These are phyloP conservation scores for Phalacrocorax brasilianus DNA, from an alignment of 2,113 vertebrate genomes.

Conservation along the genomic window DNA sequence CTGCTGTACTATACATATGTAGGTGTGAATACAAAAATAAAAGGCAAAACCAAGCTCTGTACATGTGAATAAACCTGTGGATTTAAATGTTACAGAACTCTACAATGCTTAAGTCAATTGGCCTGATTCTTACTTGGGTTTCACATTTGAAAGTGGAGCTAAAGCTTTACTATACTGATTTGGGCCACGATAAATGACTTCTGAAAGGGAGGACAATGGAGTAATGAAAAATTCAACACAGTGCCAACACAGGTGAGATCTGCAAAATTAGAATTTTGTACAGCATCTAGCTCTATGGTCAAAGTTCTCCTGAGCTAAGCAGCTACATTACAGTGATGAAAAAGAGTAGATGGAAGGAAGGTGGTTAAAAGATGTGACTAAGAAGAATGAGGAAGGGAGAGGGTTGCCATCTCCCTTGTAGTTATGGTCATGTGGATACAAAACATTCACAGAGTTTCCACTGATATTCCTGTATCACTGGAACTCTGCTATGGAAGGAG, in stretches of 20 bases:
- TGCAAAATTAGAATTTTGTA: slow-evolving; percentile 38
- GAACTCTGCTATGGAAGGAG: background rate
- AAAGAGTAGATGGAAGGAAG: background rate
- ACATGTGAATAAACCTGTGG: background rate
- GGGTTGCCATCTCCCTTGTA: background rate
- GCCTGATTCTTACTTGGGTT: background rate
- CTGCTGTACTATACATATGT: background rate
- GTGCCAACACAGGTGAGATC: background rate
- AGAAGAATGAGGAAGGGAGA: background rate
- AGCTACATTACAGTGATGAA: background rate
- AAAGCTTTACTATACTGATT: background rate
- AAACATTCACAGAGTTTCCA: background rate
- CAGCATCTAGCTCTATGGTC: background rate
- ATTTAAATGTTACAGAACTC: background rate
- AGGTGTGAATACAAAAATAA: background rate
- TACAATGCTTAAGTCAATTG: background rate
- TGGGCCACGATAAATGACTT: background rate
- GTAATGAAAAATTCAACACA: background rate
- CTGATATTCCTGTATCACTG: background rate
- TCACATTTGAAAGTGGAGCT: background rate
- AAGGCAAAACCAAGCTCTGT: background rate
- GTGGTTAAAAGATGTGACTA: background rate
- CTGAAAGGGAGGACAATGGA: background rate
- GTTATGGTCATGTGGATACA: background rate
- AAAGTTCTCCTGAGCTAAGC: background rate